Base-by-base conservation (phyloP, 1,140 invertebrate genomes). In the Samia ricini region DNA sequence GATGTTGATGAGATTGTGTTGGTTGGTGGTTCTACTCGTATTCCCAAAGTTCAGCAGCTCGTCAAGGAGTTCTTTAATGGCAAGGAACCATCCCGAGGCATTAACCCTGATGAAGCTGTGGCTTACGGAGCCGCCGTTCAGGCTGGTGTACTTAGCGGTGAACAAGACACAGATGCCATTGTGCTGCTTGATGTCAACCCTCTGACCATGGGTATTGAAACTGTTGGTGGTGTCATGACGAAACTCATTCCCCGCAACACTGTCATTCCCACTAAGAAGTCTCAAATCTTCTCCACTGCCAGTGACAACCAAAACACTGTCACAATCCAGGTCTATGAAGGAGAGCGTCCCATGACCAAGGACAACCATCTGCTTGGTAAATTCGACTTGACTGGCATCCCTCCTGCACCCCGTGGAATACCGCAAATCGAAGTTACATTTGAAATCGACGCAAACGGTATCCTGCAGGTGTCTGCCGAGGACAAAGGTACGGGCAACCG, bases 391-490 rank as follows among this genome's bases (percentile, higher is more conserved):
- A 99, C 98, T 66, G 99, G 98, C 56, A 99, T 99, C 70, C 98
- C 99, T 68, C 98, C 98, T 42, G 98, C 98, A 52, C 98, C 98
- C 3, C 93, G 98, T 82, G 98, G 99, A 64, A 98, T 99, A 49
- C 98, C 98, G n/a, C 98, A 99, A 91, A 99, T 99, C 83, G 98
- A 99, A 91, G 98, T 99, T 2, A 99, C 98, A 0, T 99, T 99
- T 81, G 98, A 99, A 91, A 99, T 99, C 76, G 99, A 99, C 80
- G 98, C 98, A 48, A 99, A 99, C 83, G 98, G 98, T 91, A 99
- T 99, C 79, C 91, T 99, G 8, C 96, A 96, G 91, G 97, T 98
- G 68, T 97, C 97, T 20, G 99, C 98, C 21, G 98, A 99, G 91
- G 98, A 99, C 81, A 99, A 99, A 90, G 98, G 98, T 29, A 99